Evolutionary conservation across 2,797 vertebrate genomes (phyloP).

Genomic region (Leuciscus waleckii): DNA sequence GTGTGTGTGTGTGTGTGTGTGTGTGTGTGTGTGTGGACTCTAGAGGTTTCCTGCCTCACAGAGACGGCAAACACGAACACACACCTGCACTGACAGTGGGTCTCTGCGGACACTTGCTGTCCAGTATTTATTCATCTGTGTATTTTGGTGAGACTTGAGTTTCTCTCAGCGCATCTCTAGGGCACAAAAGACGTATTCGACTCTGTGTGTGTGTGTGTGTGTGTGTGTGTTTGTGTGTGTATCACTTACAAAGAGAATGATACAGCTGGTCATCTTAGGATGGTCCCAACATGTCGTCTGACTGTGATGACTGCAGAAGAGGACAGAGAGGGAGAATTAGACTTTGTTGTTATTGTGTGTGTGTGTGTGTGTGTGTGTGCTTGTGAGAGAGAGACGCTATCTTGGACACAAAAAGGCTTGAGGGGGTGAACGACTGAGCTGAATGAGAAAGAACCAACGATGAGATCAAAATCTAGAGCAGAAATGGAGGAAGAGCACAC

Average conservation of each 20-base stretch:
- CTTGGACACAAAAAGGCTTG: slow-evolving; percentile 5
- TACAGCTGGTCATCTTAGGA: slow-evolving; percentile 98
- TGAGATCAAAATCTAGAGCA: background rate
- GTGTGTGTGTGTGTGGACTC: background rate
- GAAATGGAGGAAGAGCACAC: background rate
- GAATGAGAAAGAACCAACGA: background rate
- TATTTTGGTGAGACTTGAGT: background rate
- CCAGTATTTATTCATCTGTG: slow-evolving; percentile 31
- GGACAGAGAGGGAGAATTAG: slow-evolving; percentile 16
- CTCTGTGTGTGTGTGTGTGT: background rate
- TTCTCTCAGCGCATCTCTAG: background rate
- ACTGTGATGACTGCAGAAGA: slow-evolving; percentile 87
- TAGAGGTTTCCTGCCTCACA: slow-evolving; percentile 21
- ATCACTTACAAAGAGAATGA: slow-evolving; percentile 89
- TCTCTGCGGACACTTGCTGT: slow-evolving; percentile 11
- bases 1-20: background rate
- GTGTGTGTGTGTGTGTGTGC: background rate
- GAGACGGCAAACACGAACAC: slow-evolving; percentile 21
- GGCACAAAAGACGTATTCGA: background rate
- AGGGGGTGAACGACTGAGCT: background rate
- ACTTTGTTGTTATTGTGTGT: background rate
- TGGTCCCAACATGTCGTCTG: slow-evolving; percentile 99
- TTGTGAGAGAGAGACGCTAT: slow-evolving; percentile 1
- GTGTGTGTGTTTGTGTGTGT: background rate
- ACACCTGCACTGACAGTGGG: slow-evolving; percentile 25